A percentile compares a stretch with the other conserved stretches of the same genome.
Conservation (phyloP, 2,797 vertebrate species). For the Labroides dimidiatus region DNA sequence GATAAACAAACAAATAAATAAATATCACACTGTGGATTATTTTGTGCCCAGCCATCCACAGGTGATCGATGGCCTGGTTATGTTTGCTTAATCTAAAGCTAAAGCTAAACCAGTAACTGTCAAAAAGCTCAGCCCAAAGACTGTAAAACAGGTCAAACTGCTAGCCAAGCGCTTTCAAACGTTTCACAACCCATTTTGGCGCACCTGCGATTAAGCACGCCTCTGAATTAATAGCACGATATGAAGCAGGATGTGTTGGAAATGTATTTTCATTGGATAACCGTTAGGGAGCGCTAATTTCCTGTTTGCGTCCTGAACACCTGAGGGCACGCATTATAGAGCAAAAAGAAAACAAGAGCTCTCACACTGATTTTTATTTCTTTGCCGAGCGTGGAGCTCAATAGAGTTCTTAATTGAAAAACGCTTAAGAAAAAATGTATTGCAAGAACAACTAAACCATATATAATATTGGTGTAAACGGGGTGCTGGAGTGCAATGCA, state of each 20-base stretch:
- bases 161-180: neutral
- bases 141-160: neutral
- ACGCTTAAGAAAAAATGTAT: no score
- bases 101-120: neutral
- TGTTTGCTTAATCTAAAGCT: neutral
- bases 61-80: no score
- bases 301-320: constrained; percentile 16
- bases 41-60: no score
- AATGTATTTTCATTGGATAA: neutral
- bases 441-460: no score
- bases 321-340: constrained; percentile 26
- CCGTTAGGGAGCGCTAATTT: constrained; percentile 43
- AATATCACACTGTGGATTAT: no score
- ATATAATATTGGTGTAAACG: no score
- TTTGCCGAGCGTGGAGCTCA: neutral
- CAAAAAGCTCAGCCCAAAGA: neutral
- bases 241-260: neutral
- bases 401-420: no score
- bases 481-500: no score
- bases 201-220: neutral
- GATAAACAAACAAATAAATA: no score
- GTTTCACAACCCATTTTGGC: neutral
- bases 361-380: constrained; percentile 36
- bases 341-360: constrained; percentile 10
- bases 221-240: no score